Evolutionary conservation across 1,140 invertebrate genomes (phyloP).

Genomic region (Drosophila arawakana): DNA sequence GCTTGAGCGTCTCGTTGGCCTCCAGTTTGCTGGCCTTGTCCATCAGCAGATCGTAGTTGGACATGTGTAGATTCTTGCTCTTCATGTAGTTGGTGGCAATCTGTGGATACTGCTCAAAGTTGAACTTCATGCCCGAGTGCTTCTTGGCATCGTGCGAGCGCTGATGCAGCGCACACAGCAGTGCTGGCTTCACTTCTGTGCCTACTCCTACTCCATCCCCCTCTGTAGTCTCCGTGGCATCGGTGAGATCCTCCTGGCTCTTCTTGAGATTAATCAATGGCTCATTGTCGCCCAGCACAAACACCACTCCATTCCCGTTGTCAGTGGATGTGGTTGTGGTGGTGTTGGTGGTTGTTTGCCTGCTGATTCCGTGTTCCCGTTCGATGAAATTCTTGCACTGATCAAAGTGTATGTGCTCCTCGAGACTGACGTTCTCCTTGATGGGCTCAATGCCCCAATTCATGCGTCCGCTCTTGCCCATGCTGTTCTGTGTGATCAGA

Average conservation of each 20-base stretch:
- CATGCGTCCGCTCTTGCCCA: slow-evolving; percentile 82
- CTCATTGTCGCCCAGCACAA: slow-evolving; percentile 91
- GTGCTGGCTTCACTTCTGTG: slow-evolving; percentile 16
- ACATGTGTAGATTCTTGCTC: slow-evolving; percentile 88
- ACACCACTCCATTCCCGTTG: slow-evolving; percentile 87
- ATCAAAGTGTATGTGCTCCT: slow-evolving; percentile 83
- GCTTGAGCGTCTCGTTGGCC: slow-evolving; percentile 61
- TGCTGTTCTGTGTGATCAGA: slow-evolving; percentile 84
- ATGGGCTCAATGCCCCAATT: slow-evolving; percentile 84
- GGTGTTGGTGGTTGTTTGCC: slow-evolving; percentile 50
- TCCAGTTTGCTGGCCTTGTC: slow-evolving; percentile 85
- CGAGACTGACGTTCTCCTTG: slow-evolving; percentile 78
- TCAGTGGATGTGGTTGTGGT: slow-evolving; percentile 44
- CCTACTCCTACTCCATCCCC: not conserved
- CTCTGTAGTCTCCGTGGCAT: not conserved
- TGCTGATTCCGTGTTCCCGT: slow-evolving; percentile 68
- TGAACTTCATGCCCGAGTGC: slow-evolving; percentile 89
- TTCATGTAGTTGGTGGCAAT: slow-evolving; percentile 90
- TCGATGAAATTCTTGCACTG: slow-evolving; percentile 76
- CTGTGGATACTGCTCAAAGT: slow-evolving; percentile 89
- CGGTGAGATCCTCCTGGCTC: slow-evolving; percentile 76
- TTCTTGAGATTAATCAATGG: slow-evolving; percentile 85
- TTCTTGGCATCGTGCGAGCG: slow-evolving; percentile 86
- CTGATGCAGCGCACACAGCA: slow-evolving; percentile 84
- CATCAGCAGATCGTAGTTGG: slow-evolving; percentile 87